phyloP scores from a whole-genome alignment of 2,888 invertebrate species.

The Plutella xylostella region DNA sequence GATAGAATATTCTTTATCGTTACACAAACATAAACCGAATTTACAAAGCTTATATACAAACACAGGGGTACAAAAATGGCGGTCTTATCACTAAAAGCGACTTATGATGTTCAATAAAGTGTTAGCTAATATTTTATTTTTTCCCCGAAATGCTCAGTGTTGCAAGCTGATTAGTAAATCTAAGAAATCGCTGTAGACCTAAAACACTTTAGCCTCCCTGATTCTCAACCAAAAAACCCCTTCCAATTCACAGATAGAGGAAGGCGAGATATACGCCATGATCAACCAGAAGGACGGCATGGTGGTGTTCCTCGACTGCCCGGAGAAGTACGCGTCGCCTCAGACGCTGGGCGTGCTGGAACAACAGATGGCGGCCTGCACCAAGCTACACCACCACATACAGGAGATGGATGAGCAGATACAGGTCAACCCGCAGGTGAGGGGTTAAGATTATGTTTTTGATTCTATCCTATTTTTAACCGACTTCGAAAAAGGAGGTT shows the following conservation, averaged over 20 bases:
- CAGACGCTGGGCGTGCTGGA: conserved; percentile 89
- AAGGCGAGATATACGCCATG: conserved; percentile 95
- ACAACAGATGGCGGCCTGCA: conserved; percentile 86
- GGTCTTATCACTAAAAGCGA: too few species aligned
- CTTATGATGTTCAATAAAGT: too few species aligned
- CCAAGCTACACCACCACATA: conserved; percentile 89
- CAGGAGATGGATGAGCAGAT: conserved; percentile 96
- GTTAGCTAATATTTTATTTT: too few species aligned
- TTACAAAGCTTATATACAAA: too few species aligned
- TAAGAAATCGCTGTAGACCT: not conserved
- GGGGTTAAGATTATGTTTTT: too few species aligned
- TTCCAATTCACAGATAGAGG: conserved; percentile 81
- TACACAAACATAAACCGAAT: too few species aligned
- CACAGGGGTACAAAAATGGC: too few species aligned
- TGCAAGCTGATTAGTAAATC: not conserved
- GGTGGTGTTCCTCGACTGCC: conserved; percentile 96
- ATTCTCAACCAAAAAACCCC: not conserved
- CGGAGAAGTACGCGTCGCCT: conserved; percentile 93
- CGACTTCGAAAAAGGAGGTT: too few species aligned
- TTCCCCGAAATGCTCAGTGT: too few species aligned
- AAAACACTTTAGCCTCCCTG: not conserved
- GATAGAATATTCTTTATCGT: too few species aligned
- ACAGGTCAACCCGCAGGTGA: conserved; percentile 86
- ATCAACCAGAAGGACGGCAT: conserved; percentile 98
- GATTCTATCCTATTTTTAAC: too few species aligned